Evolutionary conservation across 2,797 vertebrate genomes (phyloP).

Genomic region (Austrolebias charrua): DNA sequence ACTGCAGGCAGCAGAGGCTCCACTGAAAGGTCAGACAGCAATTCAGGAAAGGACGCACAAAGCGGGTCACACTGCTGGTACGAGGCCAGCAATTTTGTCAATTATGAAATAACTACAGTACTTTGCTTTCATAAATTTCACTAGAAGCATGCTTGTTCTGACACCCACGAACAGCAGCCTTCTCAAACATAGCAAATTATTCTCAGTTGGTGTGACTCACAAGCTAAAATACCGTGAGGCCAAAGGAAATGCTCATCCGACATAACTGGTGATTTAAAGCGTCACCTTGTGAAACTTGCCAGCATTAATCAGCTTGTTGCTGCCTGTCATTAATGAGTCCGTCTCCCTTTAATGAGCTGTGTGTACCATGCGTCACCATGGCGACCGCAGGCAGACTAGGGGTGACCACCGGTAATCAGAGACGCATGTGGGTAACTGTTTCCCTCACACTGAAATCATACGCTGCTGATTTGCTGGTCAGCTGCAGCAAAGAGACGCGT

Average conservation of each 20-base stretch:
- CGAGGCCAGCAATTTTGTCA: no score
- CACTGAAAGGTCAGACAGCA: no score
- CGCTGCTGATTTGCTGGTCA: slow-evolving; percentile 26
- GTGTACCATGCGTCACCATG: slow-evolving; percentile 50
- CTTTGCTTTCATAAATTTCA: no score
- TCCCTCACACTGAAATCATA: slow-evolving; percentile 18
- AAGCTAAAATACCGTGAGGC: slow-evolving; percentile 6
- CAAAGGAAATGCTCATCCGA: slow-evolving; percentile 11
- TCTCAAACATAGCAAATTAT: slow-evolving; percentile 1
- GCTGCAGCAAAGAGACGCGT: slow-evolving; percentile 10
- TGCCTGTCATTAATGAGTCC: slow-evolving; percentile 32
- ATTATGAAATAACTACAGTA: not conserved
- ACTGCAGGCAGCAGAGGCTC: no score
- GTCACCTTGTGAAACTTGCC: slow-evolving; percentile 7
- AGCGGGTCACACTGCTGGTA: no score
- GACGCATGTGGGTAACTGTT: slow-evolving; percentile 25
- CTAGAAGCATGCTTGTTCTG: not conserved
- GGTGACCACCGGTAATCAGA: slow-evolving; percentile 39
- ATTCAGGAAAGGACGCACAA: no score
- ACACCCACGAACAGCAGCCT: not conserved
- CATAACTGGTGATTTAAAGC: slow-evolving; percentile 1
- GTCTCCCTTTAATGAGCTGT: slow-evolving; percentile 35
- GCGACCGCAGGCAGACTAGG: slow-evolving; percentile 37
- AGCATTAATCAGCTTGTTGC: slow-evolving; percentile 21
- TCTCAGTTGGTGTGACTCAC: slow-evolving; percentile 3